Base-by-base conservation (phyloP, 1,140 invertebrate genomes). In the Dendroctonus ponderosae region DNA sequence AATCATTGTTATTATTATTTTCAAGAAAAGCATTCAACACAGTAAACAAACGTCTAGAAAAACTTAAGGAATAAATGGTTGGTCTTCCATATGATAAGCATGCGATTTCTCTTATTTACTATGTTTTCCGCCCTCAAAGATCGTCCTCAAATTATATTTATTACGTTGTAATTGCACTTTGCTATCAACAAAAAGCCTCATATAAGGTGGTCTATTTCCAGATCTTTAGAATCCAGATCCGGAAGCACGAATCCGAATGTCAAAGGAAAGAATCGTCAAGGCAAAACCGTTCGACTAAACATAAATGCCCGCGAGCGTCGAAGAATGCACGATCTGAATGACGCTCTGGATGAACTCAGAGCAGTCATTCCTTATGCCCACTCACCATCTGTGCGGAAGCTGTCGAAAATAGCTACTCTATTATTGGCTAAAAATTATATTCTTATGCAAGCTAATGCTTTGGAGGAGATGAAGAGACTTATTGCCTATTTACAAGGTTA, bases 381-480 rank as follows among this genome's bases (percentile, higher is more conserved):
- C 77, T 97, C 96, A 9, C 96, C 96, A 0, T 97, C 95, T 5
- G 97, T 99, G 7, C 84, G 97, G 43, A 99, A 99, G 80, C 81
- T 99, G n/a, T 97, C 94, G n/a, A 77, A 77, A 71, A 99, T 99
- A 72, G 97, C 97, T 11, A 99, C 97, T 0, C 82, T 99, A 5
- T 82, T 99, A 0, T 81, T 99, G 53, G 97, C 97, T 51, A 99
- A 98, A 80, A 99, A 99, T 82, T 99, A 97, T 79, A 99, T 99
- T 74, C 85, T 98, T n/a, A 98, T 98, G 96, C 93, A 98, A 80
- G 88, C 89, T 77, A 97, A 96, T 77, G 94, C 94, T 6, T 81
- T 97, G 40, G 94, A 97, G 67, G 94, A 97, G 78, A 81, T 97
- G 67, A 84, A 92, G 74, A 85, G 87, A 77, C 79, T 87, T 62